Base-by-base conservation (phyloP, 2,797 vertebrate genomes). In the Perodicticus potto region DNA sequence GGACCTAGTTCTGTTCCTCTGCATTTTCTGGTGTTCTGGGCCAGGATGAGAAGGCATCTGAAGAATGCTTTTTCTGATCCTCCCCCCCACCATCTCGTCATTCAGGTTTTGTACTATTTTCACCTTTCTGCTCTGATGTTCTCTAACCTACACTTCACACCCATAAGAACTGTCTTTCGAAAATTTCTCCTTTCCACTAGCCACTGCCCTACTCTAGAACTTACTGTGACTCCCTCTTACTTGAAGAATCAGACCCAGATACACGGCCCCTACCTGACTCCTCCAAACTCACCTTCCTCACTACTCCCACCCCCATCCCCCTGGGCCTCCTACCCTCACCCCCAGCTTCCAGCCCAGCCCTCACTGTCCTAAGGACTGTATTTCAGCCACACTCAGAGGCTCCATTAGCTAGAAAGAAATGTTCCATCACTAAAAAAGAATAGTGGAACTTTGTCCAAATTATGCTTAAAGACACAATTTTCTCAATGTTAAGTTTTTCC, bases 391-490 rank as follows among this genome's bases (percentile, higher is more conserved):
- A 74, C 89, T 87, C 70, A 16, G 34, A 92, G 83, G 63, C 73
- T 27, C 55, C 87, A 73, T 61, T 40, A 32, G 23, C 49, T 80
- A 67, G 67, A 95, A 96, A 95, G 49, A 86, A 92, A 74, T 17
- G 37, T 84, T 63, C 69, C 45, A 86, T 88, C 49, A 12, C 78
- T 81, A 80, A 94, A 95, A 95, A 25, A 89, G 65, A 96, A 87
- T 87, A 87, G 91, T 69, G 72, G 49, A 82, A 63, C 84, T 40
- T 93, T 95, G 72, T 87, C 86, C 91, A 92, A 91, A 87, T 83
- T 57, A 63, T 84, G 32, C 76, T 87, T 94, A 89, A 94, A 95
- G 89, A 95, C 74, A 74, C 85, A 45, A 76, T 96, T 94, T 95
- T 96, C 84, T 96, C 86, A 67, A 22, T 74, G 89, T 93, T 93